A percentile compares a stretch with the other conserved stretches of the same genome.
Evolutionary conservation across 1,140 invertebrate species (phyloP).

Genomic region (Varroa destructor): DNA sequence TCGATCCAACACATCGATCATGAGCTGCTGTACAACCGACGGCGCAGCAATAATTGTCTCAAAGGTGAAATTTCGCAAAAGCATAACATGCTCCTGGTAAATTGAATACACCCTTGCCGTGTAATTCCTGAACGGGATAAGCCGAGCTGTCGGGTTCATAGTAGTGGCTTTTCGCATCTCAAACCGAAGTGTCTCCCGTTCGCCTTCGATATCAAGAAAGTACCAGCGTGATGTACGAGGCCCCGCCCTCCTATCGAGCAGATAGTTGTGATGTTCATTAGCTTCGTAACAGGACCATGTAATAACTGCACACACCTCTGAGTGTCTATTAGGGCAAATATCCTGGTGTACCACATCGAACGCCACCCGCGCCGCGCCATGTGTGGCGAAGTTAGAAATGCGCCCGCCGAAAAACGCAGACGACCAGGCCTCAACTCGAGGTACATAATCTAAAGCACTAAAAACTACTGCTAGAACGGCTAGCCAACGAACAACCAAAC

Average conservation of each 20-base stretch:
- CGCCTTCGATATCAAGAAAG: slow-evolving; percentile 10
- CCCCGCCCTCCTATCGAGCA: neutral
- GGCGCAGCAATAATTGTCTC: slow-evolving; percentile 10
- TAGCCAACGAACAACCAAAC: too few species aligned
- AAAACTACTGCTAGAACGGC: too few species aligned
- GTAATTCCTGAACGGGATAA: slow-evolving; percentile 12
- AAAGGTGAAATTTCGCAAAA: slow-evolving; percentile 15
- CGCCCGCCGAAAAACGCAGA: too few species aligned
- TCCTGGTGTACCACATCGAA: slow-evolving; percentile 23
- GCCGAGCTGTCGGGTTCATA: slow-evolving; percentile 18
- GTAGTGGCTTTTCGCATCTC: slow-evolving; percentile 23
- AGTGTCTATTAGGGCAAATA: slow-evolving; percentile 11
- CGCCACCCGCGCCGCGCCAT: slow-evolving; percentile 18
- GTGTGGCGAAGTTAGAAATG: neutral
- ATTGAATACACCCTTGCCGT: slow-evolving; percentile 16
- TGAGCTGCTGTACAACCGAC: slow-evolving; percentile 9
- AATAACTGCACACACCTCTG: slow-evolving; percentile 7
- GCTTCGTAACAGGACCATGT: slow-evolving; percentile 25
- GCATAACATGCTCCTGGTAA: slow-evolving; percentile 11
- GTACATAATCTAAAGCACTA: too few species aligned
- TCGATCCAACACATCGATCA: neutral
- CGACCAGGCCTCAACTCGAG: too few species aligned
- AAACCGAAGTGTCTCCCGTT: slow-evolving; percentile 12
- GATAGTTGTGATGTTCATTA: neutral
- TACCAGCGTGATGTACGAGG: slow-evolving; percentile 12